Evolutionary conservation across 2,797 vertebrate species (phyloP).

Genomic region (Holocentrus rufus): DNA sequence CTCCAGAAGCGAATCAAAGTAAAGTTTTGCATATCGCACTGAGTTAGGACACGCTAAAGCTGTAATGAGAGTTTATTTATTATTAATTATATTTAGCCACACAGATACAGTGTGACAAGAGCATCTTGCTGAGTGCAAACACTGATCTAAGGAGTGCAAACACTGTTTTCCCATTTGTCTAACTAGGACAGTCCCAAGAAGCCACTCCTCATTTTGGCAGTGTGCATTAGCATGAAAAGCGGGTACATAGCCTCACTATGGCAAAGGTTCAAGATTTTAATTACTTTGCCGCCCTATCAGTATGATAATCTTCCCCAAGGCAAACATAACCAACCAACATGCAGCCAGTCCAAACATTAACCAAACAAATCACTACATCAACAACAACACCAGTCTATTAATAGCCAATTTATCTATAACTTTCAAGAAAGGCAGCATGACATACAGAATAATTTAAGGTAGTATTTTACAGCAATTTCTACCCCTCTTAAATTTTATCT

Average conservation of each 20-base stretch:
- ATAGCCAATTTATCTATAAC: constrained; percentile 42
- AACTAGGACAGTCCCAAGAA: constrained; percentile 23
- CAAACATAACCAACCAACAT: constrained; percentile 47
- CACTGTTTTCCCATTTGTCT: constrained; percentile 54
- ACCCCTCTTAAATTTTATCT: background rate
- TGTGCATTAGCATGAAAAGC: constrained; percentile 55
- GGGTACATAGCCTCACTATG: constrained; percentile 33
- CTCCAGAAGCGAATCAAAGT: constrained; percentile 43
- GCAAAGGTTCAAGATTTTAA: constrained; percentile 75
- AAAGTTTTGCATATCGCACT: constrained; percentile 53
- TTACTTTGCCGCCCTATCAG: constrained; percentile 54
- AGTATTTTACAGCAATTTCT: background rate
- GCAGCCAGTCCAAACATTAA: constrained; percentile 59
- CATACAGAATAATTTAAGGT: constrained; percentile 16
- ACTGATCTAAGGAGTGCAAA: constrained; percentile 19
- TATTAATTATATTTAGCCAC: constrained; percentile 5
- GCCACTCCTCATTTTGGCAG: constrained; percentile 50
- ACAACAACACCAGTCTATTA: constrained; percentile 54
- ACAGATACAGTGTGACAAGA: constrained; percentile 28
- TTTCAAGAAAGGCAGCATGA: constrained; percentile 27
- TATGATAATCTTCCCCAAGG: constrained; percentile 54
- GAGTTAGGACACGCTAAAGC: constrained; percentile 41
- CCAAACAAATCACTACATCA: constrained; percentile 47
- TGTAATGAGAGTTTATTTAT: background rate
- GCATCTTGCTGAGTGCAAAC: constrained; percentile 53